Evolutionary conservation across 2,888 invertebrate genomes (phyloP), one percentile per base, ranked within the genome.

Genomic region (Rhogogaster chlorosoma): DNA sequence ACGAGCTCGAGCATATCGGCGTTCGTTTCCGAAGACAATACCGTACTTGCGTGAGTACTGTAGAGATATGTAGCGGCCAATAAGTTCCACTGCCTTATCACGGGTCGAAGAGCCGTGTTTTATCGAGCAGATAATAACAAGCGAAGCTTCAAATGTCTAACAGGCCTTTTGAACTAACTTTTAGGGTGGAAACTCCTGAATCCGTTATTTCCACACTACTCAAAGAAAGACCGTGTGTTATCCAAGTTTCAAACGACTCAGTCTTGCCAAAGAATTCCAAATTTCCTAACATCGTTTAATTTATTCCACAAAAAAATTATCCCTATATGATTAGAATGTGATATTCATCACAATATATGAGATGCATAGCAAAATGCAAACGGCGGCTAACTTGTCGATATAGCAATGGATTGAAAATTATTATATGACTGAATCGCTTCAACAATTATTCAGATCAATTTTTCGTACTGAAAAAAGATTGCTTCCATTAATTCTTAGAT

Each of bases 81-180:
- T 71, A 36, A 71, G 38, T 38, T 71, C 70, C n/a, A 29, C 36
- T 38, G 36, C 70, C 38, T 71, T n/a, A 71, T n/a, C 36, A 71
- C 38, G 70, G 70, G 18, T 71, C 70, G 70, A 36, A 71, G 70
- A 6, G 2, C 36, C 38, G 70, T 71, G 70, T 71, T 71, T 71
- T 38, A 71, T 71, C 70, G 70, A 71, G 70, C 70, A 71, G 36
- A 71, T 71, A 38, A 38, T 38, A 38, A 71, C 70, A 36, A 71
- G 70, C 6, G 53, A 71, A 26, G 36, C 70, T 38, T 71, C 70
- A 71, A 71, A 71, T 36, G 70, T 71, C 70, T 38, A 38, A 71
- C n/a, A 36, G 36, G 18, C 36, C 70, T 71, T 71, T 71, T n/a
- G 38, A 38, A 36, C 70, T 38, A 18, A 38, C 70, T 71, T 71